These are phyloP conservation scores for Kryphioiulus occultus DNA, from an alignment of 2,888 invertebrate species.

Conservation along the genomic window DNA sequence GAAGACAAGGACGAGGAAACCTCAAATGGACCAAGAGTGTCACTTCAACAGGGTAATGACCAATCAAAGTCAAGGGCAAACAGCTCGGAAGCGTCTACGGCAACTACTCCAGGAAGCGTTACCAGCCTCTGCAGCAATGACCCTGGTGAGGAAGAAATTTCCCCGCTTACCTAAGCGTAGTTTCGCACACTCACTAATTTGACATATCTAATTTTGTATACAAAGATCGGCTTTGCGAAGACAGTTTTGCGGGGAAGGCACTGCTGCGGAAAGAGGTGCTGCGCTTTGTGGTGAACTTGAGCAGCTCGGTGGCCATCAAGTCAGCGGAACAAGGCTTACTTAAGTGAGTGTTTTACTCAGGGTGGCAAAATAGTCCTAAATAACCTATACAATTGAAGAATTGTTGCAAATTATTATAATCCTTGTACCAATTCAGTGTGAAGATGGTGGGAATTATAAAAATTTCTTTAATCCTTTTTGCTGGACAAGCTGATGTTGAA, in stretches of 20 bases:
- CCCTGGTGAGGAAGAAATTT: constrained; percentile 54
- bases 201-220: neutral
- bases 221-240: neutral
- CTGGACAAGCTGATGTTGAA: no score
- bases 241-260: constrained; percentile 57
- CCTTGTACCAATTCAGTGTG: no score
- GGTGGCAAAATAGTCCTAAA: no score
- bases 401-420: no score
- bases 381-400: no score
- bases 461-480: no score
- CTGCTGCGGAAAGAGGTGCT: constrained; percentile 70
- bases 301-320: constrained; percentile 80
- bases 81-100: constrained; percentile 51
- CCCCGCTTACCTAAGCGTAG: neutral
- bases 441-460: no score
- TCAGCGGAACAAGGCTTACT: constrained; percentile 83
- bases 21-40: neutral
- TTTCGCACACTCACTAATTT: neutral
- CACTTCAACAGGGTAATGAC: neutral
- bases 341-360: constrained; percentile 60
- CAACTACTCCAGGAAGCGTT: constrained; percentile 58
- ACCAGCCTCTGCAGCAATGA: constrained; percentile 58
- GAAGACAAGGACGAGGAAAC: neutral
- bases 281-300: constrained; percentile 75
- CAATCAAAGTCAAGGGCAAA: constrained; percentile 38